A percentile compares a stretch with the other conserved stretches of the same genome.
Evolutionary conservation across 2,797 vertebrate genomes (phyloP).

Genomic region (Cuculus canorus): DNA sequence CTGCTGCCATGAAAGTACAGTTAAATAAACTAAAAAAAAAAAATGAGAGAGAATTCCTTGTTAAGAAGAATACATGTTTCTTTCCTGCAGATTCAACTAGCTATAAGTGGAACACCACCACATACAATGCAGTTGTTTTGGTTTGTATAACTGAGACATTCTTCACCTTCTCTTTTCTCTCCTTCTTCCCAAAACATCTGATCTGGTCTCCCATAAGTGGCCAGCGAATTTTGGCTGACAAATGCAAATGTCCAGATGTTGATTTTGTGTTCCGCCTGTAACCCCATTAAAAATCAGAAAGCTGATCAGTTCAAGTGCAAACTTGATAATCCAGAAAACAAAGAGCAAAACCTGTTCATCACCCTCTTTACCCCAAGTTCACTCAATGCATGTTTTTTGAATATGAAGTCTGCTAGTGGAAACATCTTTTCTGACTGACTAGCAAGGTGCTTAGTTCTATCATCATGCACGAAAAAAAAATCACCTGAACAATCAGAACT

Average conservation of each 20-base stretch:
- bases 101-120: neutral
- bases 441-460: neutral
- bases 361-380: neutral
- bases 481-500: neutral
- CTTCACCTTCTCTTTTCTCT: neutral
- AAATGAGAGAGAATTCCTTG: neutral
- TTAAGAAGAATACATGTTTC: neutral
- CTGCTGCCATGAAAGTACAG: neutral
- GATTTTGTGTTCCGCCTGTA: neutral
- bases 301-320: neutral
- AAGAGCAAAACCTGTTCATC: neutral
- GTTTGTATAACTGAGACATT: neutral
- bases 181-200: neutral
- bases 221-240: neutral
- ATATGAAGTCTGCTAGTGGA: neutral
- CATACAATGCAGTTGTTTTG: neutral
- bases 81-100: neutral
- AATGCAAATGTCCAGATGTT: neutral
- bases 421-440: neutral
- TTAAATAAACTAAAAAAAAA: neutral
- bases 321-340: neutral
- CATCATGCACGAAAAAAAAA: neutral
- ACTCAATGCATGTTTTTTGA: neutral
- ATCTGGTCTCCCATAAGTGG: neutral
- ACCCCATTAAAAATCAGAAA: neutral